These are phyloP conservation scores for Drosophila baimaii DNA, from an alignment of 1,140 invertebrate genomes.

Conservation along the genomic window DNA sequence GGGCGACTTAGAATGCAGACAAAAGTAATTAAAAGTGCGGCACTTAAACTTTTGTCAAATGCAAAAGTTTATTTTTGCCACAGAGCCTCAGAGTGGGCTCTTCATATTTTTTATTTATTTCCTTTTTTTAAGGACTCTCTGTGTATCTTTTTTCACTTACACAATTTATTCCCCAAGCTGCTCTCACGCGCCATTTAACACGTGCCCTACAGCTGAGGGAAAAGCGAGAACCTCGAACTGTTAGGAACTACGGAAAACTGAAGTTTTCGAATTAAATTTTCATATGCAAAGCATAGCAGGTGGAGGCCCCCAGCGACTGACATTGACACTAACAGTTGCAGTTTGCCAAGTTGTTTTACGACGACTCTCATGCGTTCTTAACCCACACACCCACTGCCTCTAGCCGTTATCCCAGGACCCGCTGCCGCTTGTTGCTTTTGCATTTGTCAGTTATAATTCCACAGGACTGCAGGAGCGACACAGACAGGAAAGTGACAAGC, in stretches of 20 bases:
- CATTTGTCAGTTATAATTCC: slow-evolving; percentile 61
- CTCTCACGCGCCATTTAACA: slow-evolving; percentile 69
- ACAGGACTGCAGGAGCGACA: slow-evolving; percentile 25
- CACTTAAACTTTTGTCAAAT: slow-evolving; percentile 76
- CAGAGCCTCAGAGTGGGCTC: slow-evolving; percentile 32
- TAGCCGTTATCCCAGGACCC: background rate
- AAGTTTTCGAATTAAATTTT: slow-evolving; percentile 79
- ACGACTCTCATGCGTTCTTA: slow-evolving; percentile 31
- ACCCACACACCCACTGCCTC: slow-evolving; percentile 5
- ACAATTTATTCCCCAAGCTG: slow-evolving; percentile 60
- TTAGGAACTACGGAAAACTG: slow-evolving; percentile 16
- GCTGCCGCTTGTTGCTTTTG: slow-evolving; percentile 19
- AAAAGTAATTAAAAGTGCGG: slow-evolving; percentile 82
- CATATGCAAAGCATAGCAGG: slow-evolving; percentile 63
- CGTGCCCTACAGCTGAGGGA: slow-evolving; percentile 16
- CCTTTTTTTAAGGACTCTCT: background rate
- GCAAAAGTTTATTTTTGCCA: slow-evolving; percentile 73
- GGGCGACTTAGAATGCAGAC: slow-evolving; percentile 53
- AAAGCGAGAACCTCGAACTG: background rate
- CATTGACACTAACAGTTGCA: slow-evolving; percentile 71
- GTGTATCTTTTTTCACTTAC: slow-evolving; percentile 39
- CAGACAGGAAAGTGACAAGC: slow-evolving; percentile 24
- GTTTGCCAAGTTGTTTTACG: slow-evolving; percentile 63
- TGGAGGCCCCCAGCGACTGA: slow-evolving; percentile 58
- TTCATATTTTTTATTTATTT: slow-evolving; percentile 30